These are phyloP conservation scores for Pelecanus crispus DNA, from an alignment of 2,113 vertebrate species.

Conservation along the genomic window DNA sequence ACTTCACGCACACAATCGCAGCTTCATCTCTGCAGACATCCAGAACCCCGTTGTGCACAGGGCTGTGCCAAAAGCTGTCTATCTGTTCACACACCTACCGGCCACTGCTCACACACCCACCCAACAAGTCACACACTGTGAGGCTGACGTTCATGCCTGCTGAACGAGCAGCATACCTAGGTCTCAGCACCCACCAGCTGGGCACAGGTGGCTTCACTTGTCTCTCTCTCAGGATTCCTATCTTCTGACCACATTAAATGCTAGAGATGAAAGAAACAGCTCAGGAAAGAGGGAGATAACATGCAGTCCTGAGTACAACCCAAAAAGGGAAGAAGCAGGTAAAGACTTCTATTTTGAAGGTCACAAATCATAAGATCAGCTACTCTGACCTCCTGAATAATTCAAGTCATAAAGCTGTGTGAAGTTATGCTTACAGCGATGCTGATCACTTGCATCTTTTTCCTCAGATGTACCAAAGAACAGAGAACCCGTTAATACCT, in stretches of 20 bases:
- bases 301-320: background rate
- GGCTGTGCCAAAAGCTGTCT: accelerated
- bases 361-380: background rate
- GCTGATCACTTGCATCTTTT: background rate
- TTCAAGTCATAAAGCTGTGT: background rate
- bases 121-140: background rate
- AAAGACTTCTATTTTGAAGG: background rate
- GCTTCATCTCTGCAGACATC: background rate
- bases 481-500: background rate
- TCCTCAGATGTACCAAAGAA: background rate
- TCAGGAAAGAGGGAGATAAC: background rate
- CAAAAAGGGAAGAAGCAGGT: background rate
- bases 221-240: background rate
- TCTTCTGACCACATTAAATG: background rate
- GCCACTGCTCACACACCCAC: background rate
- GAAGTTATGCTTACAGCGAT: background rate
- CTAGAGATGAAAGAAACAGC: background rate
- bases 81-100: background rate
- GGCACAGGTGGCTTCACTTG: background rate
- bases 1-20: background rate
- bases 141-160: background rate
- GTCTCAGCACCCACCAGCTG: background rate
- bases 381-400: background rate
- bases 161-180: background rate
- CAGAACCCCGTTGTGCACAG: background rate